Conservation (phyloP, 2,797 vertebrate genomes). For the Coracias cyanogaster region DNA sequence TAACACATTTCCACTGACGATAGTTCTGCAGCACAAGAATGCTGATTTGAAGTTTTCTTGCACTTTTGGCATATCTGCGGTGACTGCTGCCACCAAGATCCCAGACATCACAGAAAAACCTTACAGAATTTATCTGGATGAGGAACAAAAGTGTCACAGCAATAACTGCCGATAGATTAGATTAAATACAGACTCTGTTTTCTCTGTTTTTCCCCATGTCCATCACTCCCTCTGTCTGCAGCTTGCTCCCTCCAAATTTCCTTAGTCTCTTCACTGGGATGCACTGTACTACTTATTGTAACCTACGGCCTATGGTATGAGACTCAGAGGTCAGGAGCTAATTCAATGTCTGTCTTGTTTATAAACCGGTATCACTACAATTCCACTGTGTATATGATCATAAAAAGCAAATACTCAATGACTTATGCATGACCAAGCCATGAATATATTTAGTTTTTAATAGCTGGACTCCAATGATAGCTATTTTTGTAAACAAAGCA, state of each 20-base stretch:
- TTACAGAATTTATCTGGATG: background rate
- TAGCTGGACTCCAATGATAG: background rate
- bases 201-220: background rate
- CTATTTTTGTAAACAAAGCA: background rate
- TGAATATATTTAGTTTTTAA: background rate
- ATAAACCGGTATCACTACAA: background rate
- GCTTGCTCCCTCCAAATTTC: background rate
- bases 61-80: background rate
- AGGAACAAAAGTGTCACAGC: background rate
- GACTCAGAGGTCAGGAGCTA: background rate
- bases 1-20: background rate
- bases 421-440: background rate
- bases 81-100: background rate
- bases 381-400: background rate
- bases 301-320: background rate
- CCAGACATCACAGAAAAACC: background rate
- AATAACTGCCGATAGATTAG: background rate
- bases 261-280: background rate
- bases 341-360: background rate
- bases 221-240: background rate
- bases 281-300: background rate
- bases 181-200: background rate
- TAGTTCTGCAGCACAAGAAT: background rate
- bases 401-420: background rate
- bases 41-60: background rate